Evolutionary conservation across 2,797 vertebrate species (phyloP).

Genomic region (Rhabdomys pumilio): DNA sequence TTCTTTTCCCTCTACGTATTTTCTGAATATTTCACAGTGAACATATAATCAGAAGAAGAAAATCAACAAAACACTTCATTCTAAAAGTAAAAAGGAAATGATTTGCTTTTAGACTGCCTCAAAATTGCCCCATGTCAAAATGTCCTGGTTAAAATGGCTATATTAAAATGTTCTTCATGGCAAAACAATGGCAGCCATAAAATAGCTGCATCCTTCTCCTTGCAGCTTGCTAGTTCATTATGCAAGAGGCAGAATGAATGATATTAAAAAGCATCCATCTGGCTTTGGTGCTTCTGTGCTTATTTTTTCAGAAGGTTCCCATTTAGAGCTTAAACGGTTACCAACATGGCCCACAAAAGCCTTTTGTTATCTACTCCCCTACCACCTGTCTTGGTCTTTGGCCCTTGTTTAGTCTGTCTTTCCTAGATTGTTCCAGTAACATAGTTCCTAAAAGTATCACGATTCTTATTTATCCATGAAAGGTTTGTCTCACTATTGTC

Average conservation of each 20-base stretch:
- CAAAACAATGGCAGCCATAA: conserved; percentile 17
- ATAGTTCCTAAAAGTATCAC: not conserved
- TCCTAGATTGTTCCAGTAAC: not conserved
- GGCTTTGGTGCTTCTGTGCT: not conserved
- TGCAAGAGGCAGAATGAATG: not conserved
- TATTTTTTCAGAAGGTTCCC: not conserved
- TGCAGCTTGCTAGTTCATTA: not conserved
- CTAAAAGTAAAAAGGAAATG: conserved; percentile 55
- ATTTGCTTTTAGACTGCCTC: conserved; percentile 56
- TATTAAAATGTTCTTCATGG: conserved; percentile 50
- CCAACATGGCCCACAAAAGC: not conserved
- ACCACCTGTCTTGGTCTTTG: not conserved
- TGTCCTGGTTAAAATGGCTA: conserved; percentile 25
- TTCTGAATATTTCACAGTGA: conserved; percentile 55
- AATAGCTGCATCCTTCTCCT: not conserved
- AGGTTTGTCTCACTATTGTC: conserved; percentile 4
- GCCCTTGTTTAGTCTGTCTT: not conserved
- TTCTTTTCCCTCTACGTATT: conserved; percentile 58
- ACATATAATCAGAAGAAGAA: conserved; percentile 23
- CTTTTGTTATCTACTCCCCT: not conserved
- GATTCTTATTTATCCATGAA: conserved; percentile 7
- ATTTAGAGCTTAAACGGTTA: not conserved
- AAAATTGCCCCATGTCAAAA: conserved; percentile 55
- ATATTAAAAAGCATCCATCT: conserved; percentile 26
- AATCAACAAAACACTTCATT: conserved; percentile 47